phyloP scores from a whole-genome alignment of 64 coral and sea anemone genomes.

The Anthopleura sola region DNA sequence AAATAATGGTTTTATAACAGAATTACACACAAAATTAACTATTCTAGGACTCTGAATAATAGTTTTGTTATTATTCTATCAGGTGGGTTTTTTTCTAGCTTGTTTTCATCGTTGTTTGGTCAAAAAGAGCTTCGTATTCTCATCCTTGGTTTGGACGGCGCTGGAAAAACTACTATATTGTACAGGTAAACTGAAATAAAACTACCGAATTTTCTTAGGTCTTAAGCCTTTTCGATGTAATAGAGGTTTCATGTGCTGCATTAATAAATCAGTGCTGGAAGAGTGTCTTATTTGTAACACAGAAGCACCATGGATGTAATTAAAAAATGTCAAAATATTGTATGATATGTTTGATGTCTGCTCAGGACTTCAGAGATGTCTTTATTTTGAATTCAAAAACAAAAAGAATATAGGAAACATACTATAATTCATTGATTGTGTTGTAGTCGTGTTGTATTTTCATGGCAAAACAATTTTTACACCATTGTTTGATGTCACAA shows the following conservation, averaged over 20 bases:
- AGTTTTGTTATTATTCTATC: neutral
- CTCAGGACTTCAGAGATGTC: neutral
- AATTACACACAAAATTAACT: neutral
- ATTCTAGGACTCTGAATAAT: neutral
- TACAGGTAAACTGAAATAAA: slow-evolving; percentile 58
- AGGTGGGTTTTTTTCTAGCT: slow-evolving; percentile 92
- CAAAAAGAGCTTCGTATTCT: slow-evolving; percentile 93
- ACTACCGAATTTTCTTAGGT: neutral
- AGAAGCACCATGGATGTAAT: neutral
- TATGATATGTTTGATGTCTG: neutral
- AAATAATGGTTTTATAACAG: neutral
- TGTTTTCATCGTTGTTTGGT: slow-evolving; percentile 95
- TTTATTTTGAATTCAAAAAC: neutral
- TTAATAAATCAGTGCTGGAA: neutral
- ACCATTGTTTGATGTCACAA: neutral
- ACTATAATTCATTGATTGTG: neutral
- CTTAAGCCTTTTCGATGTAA: neutral
- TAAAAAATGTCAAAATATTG: neutral
- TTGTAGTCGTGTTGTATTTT: neutral
- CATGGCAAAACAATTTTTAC: slow-evolving; percentile 1
- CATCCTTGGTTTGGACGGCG: slow-evolving; percentile 91
- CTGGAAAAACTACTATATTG: slow-evolving; percentile 91
- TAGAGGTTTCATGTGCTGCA: neutral
- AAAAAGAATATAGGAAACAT: neutral
- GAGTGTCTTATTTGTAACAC: neutral